Conservation (phyloP, 2,113 vertebrate species). For the Carassius gibelio region DNA sequence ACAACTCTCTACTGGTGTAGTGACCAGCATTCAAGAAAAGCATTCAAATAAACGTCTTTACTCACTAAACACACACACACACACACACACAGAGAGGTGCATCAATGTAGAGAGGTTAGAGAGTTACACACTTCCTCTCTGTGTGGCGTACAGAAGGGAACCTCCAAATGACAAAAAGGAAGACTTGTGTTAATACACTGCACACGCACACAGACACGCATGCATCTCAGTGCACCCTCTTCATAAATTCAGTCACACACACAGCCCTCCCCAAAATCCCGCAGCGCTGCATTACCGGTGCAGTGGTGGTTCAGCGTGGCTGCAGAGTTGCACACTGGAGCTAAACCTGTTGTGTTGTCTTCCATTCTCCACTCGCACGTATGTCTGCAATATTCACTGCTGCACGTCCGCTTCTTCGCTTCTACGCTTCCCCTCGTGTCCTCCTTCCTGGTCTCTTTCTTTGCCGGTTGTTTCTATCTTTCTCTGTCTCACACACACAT, state of each 20-base stretch:
- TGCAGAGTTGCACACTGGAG: constrained; percentile 64
- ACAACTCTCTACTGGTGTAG: neutral
- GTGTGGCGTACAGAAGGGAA: constrained; percentile 11
- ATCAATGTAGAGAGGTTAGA: constrained; percentile 26
- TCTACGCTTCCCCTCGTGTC: constrained; percentile 4
- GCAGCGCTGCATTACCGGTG: constrained; percentile 67
- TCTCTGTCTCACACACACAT: constrained; percentile 16
- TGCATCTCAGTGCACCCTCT: neutral
- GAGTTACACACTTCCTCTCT: constrained; percentile 23
- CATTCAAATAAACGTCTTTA: neutral
- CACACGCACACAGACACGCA: constrained; percentile 18
- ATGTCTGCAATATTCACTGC: constrained; percentile 2
- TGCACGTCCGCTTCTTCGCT: neutral
- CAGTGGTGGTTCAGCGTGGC: constrained; percentile 65
- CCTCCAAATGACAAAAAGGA: constrained; percentile 26
- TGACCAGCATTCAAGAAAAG: neutral
- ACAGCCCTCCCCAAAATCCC: neutral
- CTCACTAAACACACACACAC: neutral
- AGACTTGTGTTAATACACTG: neutral
- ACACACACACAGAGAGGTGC: neutral
- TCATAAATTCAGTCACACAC: constrained; percentile 5
- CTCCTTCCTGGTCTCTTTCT: constrained; percentile 2
- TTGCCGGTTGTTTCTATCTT: neutral
- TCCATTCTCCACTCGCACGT: constrained; percentile 68
- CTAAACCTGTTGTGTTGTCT: constrained; percentile 66